These are phyloP conservation scores for Neotoxoptera formosana DNA, from an alignment of 1,140 invertebrate genomes.

Conservation along the genomic window DNA sequence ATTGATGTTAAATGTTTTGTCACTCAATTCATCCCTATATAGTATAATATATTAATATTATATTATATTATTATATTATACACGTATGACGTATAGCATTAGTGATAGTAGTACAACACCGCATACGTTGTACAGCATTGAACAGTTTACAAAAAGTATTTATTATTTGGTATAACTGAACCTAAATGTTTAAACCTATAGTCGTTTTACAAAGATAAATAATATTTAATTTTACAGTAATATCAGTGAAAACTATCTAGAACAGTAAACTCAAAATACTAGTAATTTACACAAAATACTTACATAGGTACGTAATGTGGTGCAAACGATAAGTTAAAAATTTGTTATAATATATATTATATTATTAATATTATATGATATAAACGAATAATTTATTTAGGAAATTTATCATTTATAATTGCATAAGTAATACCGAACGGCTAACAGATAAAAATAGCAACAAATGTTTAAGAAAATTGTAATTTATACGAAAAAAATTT, in stretches of 20 bases:
- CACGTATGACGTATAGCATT: too few relatives aligned
- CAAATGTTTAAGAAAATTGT: background rate
- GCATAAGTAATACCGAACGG: background rate
- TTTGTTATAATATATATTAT: too few relatives aligned
- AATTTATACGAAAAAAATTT: background rate
- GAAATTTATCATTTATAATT: background rate
- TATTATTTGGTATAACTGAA: background rate
- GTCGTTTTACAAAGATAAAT: background rate
- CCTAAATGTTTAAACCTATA: background rate
- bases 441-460: background rate
- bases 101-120: too few relatives aligned
- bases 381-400: too few relatives aligned
- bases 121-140: background rate
- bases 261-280: background rate
- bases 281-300: too few relatives aligned
- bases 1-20: too few relatives aligned
- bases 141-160: background rate
- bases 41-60: background rate
- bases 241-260: background rate
- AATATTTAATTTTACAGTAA: background rate
- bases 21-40: constrained; percentile 7
- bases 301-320: background rate
- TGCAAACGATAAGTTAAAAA: background rate
- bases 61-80: background rate
- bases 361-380: too few relatives aligned